Evolutionary conservation across 2,113 vertebrate genomes (phyloP).

Genomic region (Sialia sialis): DNA sequence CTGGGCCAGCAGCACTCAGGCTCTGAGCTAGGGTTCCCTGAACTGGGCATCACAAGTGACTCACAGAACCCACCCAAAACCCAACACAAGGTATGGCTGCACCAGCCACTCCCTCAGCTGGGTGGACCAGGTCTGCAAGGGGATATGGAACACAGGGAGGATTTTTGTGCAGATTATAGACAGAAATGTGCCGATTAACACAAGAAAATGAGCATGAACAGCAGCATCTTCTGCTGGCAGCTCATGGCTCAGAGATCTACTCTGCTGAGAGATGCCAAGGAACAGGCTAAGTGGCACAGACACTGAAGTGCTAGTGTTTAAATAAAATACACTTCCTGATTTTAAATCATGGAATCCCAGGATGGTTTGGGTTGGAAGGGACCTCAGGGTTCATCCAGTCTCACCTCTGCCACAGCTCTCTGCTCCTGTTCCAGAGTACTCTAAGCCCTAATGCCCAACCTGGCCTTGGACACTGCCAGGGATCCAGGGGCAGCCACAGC

Average conservation of each 20-base stretch:
- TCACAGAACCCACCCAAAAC: not conserved
- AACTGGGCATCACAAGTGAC: not conserved
- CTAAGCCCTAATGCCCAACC: accelerated
- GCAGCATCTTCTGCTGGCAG: not conserved
- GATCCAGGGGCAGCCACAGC: not conserved
- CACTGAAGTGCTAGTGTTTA: not conserved
- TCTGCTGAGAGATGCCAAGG: not conserved
- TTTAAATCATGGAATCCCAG: not conserved
- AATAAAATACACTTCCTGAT: not conserved
- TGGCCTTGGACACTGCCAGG: not conserved
- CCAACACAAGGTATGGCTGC: accelerated
- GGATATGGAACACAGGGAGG: accelerated
- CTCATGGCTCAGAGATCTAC: not conserved
- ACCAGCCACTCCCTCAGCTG: not conserved
- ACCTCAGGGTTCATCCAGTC: not conserved
- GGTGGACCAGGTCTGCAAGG: not conserved
- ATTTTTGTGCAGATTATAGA: not conserved
- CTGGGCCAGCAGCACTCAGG: accelerated
- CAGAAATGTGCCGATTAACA: not conserved
- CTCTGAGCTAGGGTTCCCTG: not conserved
- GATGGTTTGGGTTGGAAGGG: not conserved
- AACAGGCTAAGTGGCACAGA: not conserved
- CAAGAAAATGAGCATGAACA: accelerated
- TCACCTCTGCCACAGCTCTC: no score
- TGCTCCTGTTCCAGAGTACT: accelerated